Conservation (phyloP, 2,888 invertebrate species). For the Hirtodrosophila cameraria region DNA sequence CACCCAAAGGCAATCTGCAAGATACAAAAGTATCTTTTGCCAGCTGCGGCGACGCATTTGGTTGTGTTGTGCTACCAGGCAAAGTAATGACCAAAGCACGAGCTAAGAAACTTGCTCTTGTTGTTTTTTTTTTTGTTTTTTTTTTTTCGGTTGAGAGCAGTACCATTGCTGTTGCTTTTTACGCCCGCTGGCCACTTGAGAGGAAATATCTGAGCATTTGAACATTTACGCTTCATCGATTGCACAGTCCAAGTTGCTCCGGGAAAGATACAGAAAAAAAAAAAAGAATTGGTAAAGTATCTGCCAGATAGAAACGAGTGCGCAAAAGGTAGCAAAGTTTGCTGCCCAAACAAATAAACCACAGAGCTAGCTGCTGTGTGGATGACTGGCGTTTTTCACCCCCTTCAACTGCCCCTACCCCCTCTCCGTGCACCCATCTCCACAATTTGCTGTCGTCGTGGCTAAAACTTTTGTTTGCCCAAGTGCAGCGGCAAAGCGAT, state of each 20-base stretch:
- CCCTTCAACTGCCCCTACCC: neutral
- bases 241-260: constrained; percentile 50
- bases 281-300: constrained; percentile 48
- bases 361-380: constrained; percentile 34
- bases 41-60: constrained; percentile 61
- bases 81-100: constrained; percentile 80
- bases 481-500: constrained; percentile 72
- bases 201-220: constrained; percentile 74
- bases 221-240: constrained; percentile 81
- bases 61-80: constrained; percentile 16
- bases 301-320: constrained; percentile 56
- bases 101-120: constrained; percentile 42
- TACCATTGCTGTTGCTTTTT: constrained; percentile 37
- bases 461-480: constrained; percentile 73
- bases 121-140: constrained; percentile 13
- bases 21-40: constrained; percentile 58
- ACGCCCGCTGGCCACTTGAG: constrained; percentile 49
- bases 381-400: neutral
- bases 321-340: constrained; percentile 66
- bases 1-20: constrained; percentile 66
- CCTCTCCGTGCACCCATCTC: neutral
- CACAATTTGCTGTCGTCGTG: constrained; percentile 19
- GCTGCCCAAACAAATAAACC: constrained; percentile 78
- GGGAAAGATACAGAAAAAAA: neutral
- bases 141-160: no score